Evolutionary conservation across 2,113 vertebrate species (phyloP).

Genomic region (Psephotus haematonotus): DNA sequence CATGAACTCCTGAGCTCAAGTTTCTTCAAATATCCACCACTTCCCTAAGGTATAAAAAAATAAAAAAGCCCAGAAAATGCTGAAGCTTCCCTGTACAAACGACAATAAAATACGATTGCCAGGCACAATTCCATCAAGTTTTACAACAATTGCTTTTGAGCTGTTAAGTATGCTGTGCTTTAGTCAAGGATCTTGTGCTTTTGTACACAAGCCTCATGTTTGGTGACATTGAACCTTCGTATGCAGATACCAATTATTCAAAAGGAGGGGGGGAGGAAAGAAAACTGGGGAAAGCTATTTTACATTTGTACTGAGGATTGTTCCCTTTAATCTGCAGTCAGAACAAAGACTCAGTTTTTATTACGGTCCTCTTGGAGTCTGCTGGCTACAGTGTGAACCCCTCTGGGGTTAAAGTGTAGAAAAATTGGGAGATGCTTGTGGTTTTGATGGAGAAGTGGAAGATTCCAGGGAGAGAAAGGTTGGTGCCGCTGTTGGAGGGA

Average conservation of each 20-base stretch:
- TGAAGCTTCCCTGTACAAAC: slow-evolving; percentile 56
- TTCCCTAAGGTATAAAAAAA: slow-evolving; percentile 36
- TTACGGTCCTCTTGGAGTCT: slow-evolving; percentile 15
- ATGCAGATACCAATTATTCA: slow-evolving; percentile 64
- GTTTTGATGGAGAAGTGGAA: slow-evolving; percentile 63
- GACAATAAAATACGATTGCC: slow-evolving; percentile 69
- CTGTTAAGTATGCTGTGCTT: slow-evolving; percentile 66
- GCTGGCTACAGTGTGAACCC: slow-evolving; percentile 49
- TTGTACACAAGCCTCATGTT: slow-evolving; percentile 66
- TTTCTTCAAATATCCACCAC: slow-evolving; percentile 56
- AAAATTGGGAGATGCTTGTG: slow-evolving; percentile 68
- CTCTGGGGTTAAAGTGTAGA: slow-evolving; percentile 59
- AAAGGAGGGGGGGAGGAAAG: background rate
- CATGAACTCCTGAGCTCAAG: slow-evolving; percentile 48
- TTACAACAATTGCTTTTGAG: slow-evolving; percentile 74
- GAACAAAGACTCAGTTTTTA: slow-evolving; percentile 58
- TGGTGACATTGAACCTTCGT: slow-evolving; percentile 70
- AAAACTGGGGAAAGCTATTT: slow-evolving; percentile 59
- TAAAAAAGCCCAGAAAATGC: slow-evolving; percentile 19
- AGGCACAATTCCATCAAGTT: slow-evolving; percentile 66
- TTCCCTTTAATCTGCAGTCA: slow-evolving; percentile 61
- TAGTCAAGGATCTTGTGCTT: slow-evolving; percentile 76
- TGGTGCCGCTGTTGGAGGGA: slow-evolving; percentile 40
- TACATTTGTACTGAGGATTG: slow-evolving; percentile 33
- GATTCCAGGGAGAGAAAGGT: slow-evolving; percentile 45